These are phyloP conservation scores for Callosobruchus maculatus DNA, from an alignment of 2,888 invertebrate species.

Conservation along the genomic window DNA sequence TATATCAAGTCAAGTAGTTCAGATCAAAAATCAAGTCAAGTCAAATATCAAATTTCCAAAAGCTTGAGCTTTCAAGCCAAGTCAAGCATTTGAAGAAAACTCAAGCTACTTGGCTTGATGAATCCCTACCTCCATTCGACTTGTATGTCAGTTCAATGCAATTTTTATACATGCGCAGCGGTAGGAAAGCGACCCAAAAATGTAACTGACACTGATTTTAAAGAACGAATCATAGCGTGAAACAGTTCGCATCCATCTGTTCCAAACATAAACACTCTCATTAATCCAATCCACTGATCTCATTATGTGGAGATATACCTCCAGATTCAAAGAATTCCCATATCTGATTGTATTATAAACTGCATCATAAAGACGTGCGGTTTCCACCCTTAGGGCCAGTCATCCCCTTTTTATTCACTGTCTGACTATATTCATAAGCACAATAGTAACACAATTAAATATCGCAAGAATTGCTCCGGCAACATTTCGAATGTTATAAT, in stretches of 20 bases:
- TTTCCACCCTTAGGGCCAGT: constrained; percentile 16
- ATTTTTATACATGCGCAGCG: too few species aligned
- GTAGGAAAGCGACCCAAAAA: too few species aligned
- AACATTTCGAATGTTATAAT: constrained; percentile 40
- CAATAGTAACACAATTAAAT: constrained; percentile 42
- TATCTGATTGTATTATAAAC: not conserved
- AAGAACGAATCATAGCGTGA: not conserved
- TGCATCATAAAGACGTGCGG: constrained; percentile 24
- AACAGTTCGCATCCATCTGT: not conserved
- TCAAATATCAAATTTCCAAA: too few species aligned
- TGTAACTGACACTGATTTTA: not conserved
- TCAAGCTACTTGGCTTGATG: too few species aligned
- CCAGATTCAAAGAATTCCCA: not conserved
- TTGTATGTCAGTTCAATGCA: too few species aligned
- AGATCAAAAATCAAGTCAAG: too few species aligned
- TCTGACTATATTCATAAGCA: constrained; percentile 34
- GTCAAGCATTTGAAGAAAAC: too few species aligned
- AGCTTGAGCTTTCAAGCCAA: too few species aligned
- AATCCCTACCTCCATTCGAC: too few species aligned
- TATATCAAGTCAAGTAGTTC: too few species aligned
- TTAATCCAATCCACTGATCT: not conserved
- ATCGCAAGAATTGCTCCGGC: constrained; percentile 32
- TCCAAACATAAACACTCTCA: not conserved
- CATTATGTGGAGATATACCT: not conserved
- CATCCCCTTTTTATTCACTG: constrained; percentile 25